Evolutionary conservation across 2,113 vertebrate genomes (phyloP), one percentile per base, ranked within the genome.

Genomic region (Planiliza haematocheilus): DNA sequence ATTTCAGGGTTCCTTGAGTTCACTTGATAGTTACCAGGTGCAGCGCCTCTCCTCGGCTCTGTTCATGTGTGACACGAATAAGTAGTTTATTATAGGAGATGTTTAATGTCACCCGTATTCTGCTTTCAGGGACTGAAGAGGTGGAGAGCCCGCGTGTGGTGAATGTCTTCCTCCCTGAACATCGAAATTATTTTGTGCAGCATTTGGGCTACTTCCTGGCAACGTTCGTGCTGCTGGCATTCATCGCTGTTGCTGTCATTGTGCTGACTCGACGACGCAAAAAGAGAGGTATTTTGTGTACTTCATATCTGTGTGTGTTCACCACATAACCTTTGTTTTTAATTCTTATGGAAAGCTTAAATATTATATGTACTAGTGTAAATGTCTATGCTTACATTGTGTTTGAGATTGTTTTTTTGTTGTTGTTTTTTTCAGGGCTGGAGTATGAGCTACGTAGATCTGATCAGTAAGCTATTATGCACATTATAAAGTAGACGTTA

Each of bases 121-220:
- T 58, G 14, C 52, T 38, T 34, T 11, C 57, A 99, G 97, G 94
- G 73, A 91, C 92, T 0, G 94, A 88, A 0, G 69, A 91, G 51
- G 86, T 90, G 16, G 93, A 94, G 17, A 90, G 89, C 48, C 92
- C 95, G 57, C 96, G 91, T 0, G 95, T 98, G 7, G 95, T 98
- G 59, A 98, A 96, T 0, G 95, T 97, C 86, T 97, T 97, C 82
- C 93, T 98, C 30, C 96, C 96, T 0, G 97, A 99, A 89, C 84
- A 93, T 67, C 91, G 93, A 3, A 53, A 94, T 37, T 95, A 97
- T 67, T 96, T 97, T 24, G 91, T 97, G 88, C 96, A 98, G 86
- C 97, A 97, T 89, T 83, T 97, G 86, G 96, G 96, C 60, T 99
- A 98, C 69, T 86, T 99, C 89, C 91, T 99, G 94, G 95, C 95